Conservation (phyloP, 2,797 vertebrate genomes). For the Florisuga fusca region DNA sequence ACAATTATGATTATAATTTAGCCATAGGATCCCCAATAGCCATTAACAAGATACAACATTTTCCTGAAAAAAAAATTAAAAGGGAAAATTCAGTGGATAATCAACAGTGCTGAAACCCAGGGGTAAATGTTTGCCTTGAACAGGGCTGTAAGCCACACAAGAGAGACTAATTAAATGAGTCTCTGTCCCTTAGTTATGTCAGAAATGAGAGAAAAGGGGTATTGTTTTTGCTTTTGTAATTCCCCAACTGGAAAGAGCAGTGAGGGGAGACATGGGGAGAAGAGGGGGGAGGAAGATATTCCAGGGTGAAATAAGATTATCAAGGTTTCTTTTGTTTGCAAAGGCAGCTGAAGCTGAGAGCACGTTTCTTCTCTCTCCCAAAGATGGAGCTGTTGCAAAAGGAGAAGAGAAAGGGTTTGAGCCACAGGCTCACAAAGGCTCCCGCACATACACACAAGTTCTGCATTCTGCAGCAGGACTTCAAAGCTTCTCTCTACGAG, state of each 20-base stretch:
- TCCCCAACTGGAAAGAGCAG: background rate
- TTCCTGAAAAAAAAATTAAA: slow-evolving; percentile 36
- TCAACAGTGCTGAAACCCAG: background rate
- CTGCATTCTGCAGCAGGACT: slow-evolving; percentile 52
- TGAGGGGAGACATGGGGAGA: background rate
- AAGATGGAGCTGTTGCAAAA: slow-evolving; percentile 83
- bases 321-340: slow-evolving; percentile 44
- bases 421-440: background rate
- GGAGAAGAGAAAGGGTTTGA: slow-evolving; percentile 5
- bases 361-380: slow-evolving; percentile 51
- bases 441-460: background rate
- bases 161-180: slow-evolving; percentile 20
- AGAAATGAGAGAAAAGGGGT: background rate
- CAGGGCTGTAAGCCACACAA: background rate
- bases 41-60: slow-evolving; percentile 12
- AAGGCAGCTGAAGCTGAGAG: background rate
- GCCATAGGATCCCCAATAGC: slow-evolving; percentile 23
- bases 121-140: slow-evolving; percentile 13
- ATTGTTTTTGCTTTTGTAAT: background rate
- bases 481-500: slow-evolving; percentile 63
- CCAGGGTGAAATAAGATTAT: background rate
- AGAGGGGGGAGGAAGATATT: background rate
- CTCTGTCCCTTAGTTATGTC: background rate
- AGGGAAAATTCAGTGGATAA: background rate
- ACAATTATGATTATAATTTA: slow-evolving; percentile 61